Evolutionary conservation across 2,797 vertebrate species (phyloP), one percentile per base, ranked within the genome.

Genomic region (Tamandua tetradactyla): DNA sequence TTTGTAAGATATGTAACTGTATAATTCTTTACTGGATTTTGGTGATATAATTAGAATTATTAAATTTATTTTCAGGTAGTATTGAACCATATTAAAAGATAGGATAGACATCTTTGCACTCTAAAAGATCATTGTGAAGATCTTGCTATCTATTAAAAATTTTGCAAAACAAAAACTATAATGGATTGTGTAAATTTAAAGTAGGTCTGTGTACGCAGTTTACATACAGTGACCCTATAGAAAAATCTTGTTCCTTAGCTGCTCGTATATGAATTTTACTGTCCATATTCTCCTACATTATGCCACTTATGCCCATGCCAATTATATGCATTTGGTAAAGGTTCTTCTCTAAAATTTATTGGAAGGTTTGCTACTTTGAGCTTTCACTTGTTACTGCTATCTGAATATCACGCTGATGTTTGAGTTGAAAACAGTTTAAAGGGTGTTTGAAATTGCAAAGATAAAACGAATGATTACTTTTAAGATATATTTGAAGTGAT

Each of bases 231-330:
- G 69, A 79, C 75, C 11, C 35, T 55, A 10, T 94, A 94, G 79
- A 52, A 92, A 88, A 94, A 61, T 84, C 55, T 88, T 0, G 0
- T 69, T 66, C 44, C 61, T 96, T 81, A 55, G 95, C 98, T 98
- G 98, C 96, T 98, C 96, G 89, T 97, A 96, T 98, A 98, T 97
- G 98, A 98, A 96, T 98, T 94, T n/a, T 40, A 61, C 81, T 49
- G 92, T 98, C 88, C 93, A 52, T 97, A 92, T 95, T 35, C 74
- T 93, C 76, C 86, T 94, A 87, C 87, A 30, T 96, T 91, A 89
- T 89, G 64, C 62, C 59, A 87, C 66, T 10, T 93, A 0, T 90
- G 74, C 89, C 92, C 95, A 84, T 96, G 89, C 91, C 94, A 95
- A 93, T 97, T 96, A 27, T 92, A 94, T 96, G 94, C 88, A 81